Base-by-base conservation (phyloP, 2,888 invertebrate genomes). In the Trichopria drosophilae region DNA sequence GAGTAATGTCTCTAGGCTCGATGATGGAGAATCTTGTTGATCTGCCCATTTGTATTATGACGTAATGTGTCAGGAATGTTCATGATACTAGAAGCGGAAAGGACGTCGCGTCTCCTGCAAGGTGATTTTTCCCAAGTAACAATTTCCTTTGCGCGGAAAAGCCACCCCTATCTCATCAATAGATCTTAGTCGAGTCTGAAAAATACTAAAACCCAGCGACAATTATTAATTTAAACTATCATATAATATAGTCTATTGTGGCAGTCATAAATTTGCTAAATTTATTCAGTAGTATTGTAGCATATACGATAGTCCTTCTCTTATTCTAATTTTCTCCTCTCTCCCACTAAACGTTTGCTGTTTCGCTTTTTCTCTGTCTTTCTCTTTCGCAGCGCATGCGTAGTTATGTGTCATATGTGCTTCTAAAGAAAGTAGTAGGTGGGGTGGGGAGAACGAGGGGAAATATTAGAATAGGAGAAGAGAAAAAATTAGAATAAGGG, bases 121-220 rank as follows among this genome's bases (percentile, higher is more conserved):
- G 44, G 62, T 48, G 13, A 75, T 64, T 51, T 73, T 65, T 4
- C 75, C 75, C 39, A 75, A 52, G 37, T 69, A 70, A 42, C 66
- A 68, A 22, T 51, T 61, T 37, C 68, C 67, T 26, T 50, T 34
- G 13, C 23, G 42, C 3, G 60, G 40, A 31, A 72, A 65, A 2
- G 65, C 59, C 3, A 75, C 50, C 1, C 73, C 72, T 20, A 75
- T 69, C 52, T 74, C 73, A 35, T 71, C 62, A 13, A 71, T 63
- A n/a, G 66, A 67, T 39, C 53, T 67, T 49, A 71, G 37, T 43
- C 65, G 62, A 1, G 70, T 68, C n/a, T 60, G 56, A 45, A 67
- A 72, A 13, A 62, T 53, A 23, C 69, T 72, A 50, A 10, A 53
- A 59, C n/a, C 24, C 45, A 28, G 42, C 19, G 44, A 29, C 19